A percentile compares a stretch with the other conserved stretches of the same genome.
phyloP scores from a whole-genome alignment of 2,888 invertebrate species.

The Xestoiulus laeticollis region DNA sequence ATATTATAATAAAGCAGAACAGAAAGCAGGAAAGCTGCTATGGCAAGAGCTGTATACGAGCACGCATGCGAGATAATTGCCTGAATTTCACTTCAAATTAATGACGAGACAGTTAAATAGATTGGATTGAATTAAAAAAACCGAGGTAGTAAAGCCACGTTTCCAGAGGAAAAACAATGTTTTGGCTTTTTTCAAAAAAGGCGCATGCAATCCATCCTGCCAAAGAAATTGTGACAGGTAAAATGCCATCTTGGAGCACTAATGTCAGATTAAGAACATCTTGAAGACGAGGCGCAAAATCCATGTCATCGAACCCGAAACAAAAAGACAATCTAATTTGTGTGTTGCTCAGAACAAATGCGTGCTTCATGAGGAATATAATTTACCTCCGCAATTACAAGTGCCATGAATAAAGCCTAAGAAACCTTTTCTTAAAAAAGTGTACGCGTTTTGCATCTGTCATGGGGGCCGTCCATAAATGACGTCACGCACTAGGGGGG shows the following conservation, averaged over 20 bases:
- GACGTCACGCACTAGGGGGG: no score
- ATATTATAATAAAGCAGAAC: slow-evolving; percentile 34
- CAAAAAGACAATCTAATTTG: slow-evolving; percentile 19
- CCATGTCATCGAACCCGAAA: background rate
- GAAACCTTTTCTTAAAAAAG: background rate
- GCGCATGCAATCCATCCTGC: slow-evolving; percentile 28
- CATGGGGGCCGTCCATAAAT: no score
- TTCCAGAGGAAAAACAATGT: background rate
- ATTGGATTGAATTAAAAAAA: slow-evolving; percentile 8
- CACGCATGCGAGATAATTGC: slow-evolving; percentile 14
- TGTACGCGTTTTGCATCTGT: no score
- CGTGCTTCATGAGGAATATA: background rate
- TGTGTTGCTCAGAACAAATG: background rate
- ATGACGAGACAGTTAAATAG: slow-evolving; percentile 5
- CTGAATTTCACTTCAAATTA: slow-evolving; percentile 33
- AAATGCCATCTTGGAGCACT: background rate
- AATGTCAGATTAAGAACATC: slow-evolving; percentile 2
- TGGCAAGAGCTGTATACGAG: background rate
- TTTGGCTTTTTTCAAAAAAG: background rate
- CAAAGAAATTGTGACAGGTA: background rate
- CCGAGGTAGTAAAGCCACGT: background rate
- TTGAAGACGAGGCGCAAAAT: slow-evolving; percentile 8
- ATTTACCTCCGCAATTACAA: background rate
- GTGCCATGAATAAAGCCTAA: background rate
- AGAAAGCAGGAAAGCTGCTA: slow-evolving; percentile 5